Base-by-base conservation (phyloP, 1,140 invertebrate genomes). In the Teleogryllus occipitalis region DNA sequence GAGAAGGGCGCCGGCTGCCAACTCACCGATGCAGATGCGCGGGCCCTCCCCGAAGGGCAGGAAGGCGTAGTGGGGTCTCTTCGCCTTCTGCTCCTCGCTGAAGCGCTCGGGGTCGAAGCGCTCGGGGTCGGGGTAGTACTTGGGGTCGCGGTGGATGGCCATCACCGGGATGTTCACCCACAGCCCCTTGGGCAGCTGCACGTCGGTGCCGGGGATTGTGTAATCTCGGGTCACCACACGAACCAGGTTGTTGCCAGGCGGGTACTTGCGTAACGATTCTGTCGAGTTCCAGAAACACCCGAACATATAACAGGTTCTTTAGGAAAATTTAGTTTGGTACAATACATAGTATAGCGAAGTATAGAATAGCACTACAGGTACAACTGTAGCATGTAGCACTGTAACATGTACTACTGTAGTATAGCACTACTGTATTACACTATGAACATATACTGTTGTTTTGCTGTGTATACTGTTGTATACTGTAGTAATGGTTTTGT, bases 111-210 rank as follows among this genome's bases (percentile, higher is more conserved):
- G 85, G 76, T 84, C 77, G 79, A 85, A 91, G 8, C 77, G 82
- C n/a, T 89, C 86, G 10, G 89, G 89, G 79, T 90, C 85, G 14
- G 89, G 87, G 81, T 85, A 91, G 76, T 85, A 82, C 72, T 87
- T 83, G 8, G 85, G 85, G 82, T 89, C 86, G 39, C 86, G 83
- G 80, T 91, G 90, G 14, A 91, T 83, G 77, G 84, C 83, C 46
- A 85, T 85, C 14, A 83, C 81, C 7, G 83, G 83, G 12, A 85
- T 78, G 0, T 48, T 74, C 27, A 89, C 82, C 0, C 84, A 83
- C 10, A 86, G 88, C 10, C 87, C 88, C 79, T 88, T 87, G 78
- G 86, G 82, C 0, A 89, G 83, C 2, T 85, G 80, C 2, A 86
- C 76, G 27, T 87, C 80, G 0, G 82, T 85, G 7, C 83, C 86